phyloP scores from a whole-genome alignment of 2,888 invertebrate species.

The Caenorhabditis angaria region DNA sequence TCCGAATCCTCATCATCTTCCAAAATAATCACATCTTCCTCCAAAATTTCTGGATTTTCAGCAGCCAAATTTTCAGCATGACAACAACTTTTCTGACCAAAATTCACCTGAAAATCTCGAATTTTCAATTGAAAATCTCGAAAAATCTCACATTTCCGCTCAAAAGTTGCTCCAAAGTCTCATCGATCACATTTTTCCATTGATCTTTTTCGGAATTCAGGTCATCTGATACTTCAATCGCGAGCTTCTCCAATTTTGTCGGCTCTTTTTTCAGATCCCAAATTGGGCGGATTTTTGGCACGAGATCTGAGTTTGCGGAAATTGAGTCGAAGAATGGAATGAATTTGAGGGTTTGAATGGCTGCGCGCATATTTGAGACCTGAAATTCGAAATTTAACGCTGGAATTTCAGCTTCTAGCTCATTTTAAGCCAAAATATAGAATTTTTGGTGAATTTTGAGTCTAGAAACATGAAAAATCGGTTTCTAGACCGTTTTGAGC shows the following conservation, averaged over 20 bases:
- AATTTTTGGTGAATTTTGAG: too few species aligned
- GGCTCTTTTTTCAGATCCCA: conserved; percentile 32
- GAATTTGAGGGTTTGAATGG: conserved; percentile 38
- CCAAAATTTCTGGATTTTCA: too few species aligned
- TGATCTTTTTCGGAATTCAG: conserved; percentile 23
- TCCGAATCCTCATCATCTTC: conserved; percentile 33
- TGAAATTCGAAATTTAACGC: conserved; percentile 4
- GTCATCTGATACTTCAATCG: conserved; percentile 25
- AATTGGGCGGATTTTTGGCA: conserved; percentile 12
- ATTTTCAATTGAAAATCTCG: not conserved
- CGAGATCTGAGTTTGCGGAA: conserved; percentile 8
- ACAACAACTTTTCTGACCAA: too few species aligned
- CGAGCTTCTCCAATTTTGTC: conserved; percentile 22
- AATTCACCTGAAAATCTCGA: too few species aligned
- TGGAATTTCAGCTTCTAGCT: too few species aligned
- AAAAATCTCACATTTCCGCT: conserved; percentile 15
- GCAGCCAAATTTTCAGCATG: too few species aligned
- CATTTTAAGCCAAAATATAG: too few species aligned
- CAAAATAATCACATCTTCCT: conserved; percentile 11
- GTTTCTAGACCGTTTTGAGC: too few species aligned
- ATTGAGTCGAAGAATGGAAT: conserved; percentile 37
- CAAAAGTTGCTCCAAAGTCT: conserved; percentile 29
- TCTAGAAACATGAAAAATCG: too few species aligned
- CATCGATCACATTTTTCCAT: conserved; percentile 24
- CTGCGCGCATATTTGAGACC: conserved; percentile 44